phyloP scores from a whole-genome alignment of 1,140 invertebrate species.

The Leptinotarsa lineolata region DNA sequence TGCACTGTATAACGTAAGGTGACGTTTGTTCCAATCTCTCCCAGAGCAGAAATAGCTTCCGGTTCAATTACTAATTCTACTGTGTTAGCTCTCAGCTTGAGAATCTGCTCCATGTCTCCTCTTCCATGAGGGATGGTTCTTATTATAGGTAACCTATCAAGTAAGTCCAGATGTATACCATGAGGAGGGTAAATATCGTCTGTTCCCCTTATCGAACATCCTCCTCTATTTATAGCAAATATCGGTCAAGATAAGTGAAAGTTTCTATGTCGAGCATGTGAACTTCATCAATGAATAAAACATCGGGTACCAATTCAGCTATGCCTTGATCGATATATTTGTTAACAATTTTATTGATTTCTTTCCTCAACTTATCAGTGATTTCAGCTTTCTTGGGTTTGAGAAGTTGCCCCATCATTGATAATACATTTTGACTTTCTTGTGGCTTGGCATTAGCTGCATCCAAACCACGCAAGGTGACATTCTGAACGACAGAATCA shows the following conservation, averaged over 20 bases:
- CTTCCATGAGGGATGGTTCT: constrained; percentile 53
- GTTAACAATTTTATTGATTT: constrained; percentile 99
- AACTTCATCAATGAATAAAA: constrained; percentile 99
- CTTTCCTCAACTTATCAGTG: constrained; percentile 96
- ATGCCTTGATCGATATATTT: constrained; percentile 99
- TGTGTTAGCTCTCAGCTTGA: constrained; percentile 86
- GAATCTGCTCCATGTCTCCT: constrained; percentile 84
- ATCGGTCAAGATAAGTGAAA: constrained; percentile 98
- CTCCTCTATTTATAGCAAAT: constrained; percentile 96
- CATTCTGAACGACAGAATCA: too few species aligned
- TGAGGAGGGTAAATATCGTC: constrained; percentile 93
- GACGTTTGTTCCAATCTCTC: constrained; percentile 82
- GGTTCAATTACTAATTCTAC: constrained; percentile 89
- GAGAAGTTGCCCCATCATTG: constrained; percentile 98
- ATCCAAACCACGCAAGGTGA: constrained; percentile 97
- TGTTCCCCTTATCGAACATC: constrained; percentile 91
- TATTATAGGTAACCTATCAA: constrained; percentile 67
- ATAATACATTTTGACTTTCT: constrained; percentile 97
- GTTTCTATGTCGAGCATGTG: constrained; percentile 99
- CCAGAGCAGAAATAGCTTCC: constrained; percentile 77
- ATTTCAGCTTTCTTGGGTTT: constrained; percentile 99
- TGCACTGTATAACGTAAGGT: constrained; percentile 95
- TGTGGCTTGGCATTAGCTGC: constrained; percentile 96
- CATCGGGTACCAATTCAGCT: constrained; percentile 97
- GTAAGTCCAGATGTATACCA: constrained; percentile 91